Evolutionary conservation across 2,888 invertebrate genomes (phyloP).

Genomic region (Drosophila borborema): DNA sequence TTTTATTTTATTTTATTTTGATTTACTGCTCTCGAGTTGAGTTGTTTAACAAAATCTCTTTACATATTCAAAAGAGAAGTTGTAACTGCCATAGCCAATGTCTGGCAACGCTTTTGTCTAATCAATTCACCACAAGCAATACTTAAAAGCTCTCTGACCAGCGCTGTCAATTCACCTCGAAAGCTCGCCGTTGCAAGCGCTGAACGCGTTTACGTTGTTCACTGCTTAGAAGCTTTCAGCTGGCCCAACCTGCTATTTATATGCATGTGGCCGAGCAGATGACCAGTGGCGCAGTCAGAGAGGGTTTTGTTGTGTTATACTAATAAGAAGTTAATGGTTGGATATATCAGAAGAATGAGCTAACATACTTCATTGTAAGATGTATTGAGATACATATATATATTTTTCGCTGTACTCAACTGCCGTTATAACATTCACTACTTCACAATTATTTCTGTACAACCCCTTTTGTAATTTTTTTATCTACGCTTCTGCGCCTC

Average conservation of each 20-base stretch:
- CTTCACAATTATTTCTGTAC: neutral
- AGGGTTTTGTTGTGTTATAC: neutral
- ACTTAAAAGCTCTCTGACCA: constrained; percentile 49
- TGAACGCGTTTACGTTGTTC: constrained; percentile 25
- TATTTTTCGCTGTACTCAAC: no score
- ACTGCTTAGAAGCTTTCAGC: constrained; percentile 57
- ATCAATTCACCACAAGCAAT: constrained; percentile 43
- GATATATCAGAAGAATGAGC: no score
- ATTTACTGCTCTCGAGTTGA: constrained; percentile 16
- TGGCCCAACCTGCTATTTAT: constrained; percentile 52
- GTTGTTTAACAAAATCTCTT: constrained; percentile 12
- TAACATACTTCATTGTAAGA: no score
- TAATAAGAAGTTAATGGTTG: neutral
- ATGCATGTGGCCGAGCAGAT: constrained; percentile 28
- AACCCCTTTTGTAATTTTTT: neutral
- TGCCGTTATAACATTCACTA: neutral
- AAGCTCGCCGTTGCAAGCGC: constrained; percentile 36
- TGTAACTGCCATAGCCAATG: constrained; percentile 1
- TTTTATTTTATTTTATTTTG: constrained; percentile 11
- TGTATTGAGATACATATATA: neutral
- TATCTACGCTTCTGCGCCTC: constrained; percentile 34
- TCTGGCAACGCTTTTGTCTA: constrained; percentile 38
- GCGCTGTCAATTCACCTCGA: constrained; percentile 20
- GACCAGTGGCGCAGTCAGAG: constrained; percentile 30
- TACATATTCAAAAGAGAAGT: constrained; percentile 2